These are phyloP conservation scores for Cavia porcellus DNA, from an alignment of 2,113 vertebrate genomes.

Conservation along the genomic window DNA sequence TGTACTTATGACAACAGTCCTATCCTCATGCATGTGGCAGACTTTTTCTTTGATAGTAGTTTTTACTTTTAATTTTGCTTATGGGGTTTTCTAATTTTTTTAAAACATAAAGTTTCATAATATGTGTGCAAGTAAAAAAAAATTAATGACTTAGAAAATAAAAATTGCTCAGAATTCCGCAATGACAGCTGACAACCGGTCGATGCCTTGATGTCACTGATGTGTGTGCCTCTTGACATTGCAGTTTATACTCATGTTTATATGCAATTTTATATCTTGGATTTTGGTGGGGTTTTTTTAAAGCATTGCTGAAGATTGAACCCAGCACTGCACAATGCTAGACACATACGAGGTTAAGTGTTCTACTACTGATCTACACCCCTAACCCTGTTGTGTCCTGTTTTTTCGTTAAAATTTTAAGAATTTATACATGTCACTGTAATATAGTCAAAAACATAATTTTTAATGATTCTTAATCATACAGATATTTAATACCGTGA, in stretches of 20 bases:
- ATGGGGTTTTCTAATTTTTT: not conserved
- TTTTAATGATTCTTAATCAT: not conserved
- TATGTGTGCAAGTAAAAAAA: not conserved
- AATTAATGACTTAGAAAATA: not conserved
- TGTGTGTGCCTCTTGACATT: not conserved
- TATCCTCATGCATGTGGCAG: not conserved
- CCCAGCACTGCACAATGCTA: not conserved
- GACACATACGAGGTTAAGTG: not conserved
- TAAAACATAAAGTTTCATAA: not conserved
- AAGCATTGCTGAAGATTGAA: not conserved
- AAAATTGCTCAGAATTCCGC: not conserved
- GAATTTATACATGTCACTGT: not conserved
- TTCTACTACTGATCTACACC: not conserved
- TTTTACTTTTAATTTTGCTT: not conserved
- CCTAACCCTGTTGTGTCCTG: not conserved
- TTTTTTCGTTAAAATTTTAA: not conserved
- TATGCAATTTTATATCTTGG: not conserved
- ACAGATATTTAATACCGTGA: not conserved
- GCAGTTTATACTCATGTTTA: not conserved
- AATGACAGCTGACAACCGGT: not conserved
- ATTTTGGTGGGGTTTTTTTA: not conserved
- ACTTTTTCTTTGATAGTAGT: not conserved
- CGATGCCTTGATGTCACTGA: not conserved
- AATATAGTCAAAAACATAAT: not conserved
- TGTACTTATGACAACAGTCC: not conserved